These are phyloP conservation scores for Pipistrellus pygmaeus DNA, from an alignment of 2,797 vertebrate genomes.

Conservation along the genomic window DNA sequence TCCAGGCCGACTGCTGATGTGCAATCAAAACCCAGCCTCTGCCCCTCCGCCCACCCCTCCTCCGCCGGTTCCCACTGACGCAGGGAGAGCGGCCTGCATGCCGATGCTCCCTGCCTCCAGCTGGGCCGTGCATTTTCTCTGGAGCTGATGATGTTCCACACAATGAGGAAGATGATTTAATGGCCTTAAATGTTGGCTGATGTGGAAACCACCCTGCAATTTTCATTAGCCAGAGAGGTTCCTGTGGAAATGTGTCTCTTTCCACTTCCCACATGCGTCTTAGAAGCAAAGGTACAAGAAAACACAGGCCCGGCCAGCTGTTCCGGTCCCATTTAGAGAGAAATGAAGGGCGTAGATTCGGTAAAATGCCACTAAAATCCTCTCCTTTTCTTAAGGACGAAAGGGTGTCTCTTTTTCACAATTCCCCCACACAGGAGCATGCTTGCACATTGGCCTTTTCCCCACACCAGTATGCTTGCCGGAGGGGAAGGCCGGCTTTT, in stretches of 20 bases:
- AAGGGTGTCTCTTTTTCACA: background rate
- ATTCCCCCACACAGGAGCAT: background rate
- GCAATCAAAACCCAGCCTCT: constrained; percentile 50
- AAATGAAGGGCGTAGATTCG: constrained; percentile 50
- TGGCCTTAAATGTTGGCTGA: constrained; percentile 81
- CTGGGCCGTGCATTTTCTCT: constrained; percentile 76
- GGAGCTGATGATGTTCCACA: constrained; percentile 73
- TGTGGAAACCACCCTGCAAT: constrained; percentile 77
- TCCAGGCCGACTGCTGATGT: constrained; percentile 43
- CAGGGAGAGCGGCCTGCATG: constrained; percentile 31
- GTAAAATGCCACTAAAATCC: background rate
- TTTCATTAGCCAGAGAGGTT: constrained; percentile 79
- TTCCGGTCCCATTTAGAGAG: constrained; percentile 49
- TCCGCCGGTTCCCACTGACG: background rate
- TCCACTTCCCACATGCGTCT: constrained; percentile 58
- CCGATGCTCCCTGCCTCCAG: constrained; percentile 69
- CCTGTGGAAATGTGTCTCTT: constrained; percentile 63
- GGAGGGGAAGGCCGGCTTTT: background rate
- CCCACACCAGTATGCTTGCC: constrained; percentile 4
- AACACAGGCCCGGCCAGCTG: constrained; percentile 61
- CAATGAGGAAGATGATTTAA: constrained; percentile 83
- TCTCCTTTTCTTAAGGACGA: constrained; percentile 38
- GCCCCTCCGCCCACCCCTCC: background rate
- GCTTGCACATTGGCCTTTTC: background rate
- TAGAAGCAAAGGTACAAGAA: constrained; percentile 49